Percentiles rank a stretch among this genome's conserved stretches.
These are phyloP conservation scores for Hypolimnas misippus DNA, from an alignment of 2,888 invertebrate species.

Conservation along the genomic window DNA sequence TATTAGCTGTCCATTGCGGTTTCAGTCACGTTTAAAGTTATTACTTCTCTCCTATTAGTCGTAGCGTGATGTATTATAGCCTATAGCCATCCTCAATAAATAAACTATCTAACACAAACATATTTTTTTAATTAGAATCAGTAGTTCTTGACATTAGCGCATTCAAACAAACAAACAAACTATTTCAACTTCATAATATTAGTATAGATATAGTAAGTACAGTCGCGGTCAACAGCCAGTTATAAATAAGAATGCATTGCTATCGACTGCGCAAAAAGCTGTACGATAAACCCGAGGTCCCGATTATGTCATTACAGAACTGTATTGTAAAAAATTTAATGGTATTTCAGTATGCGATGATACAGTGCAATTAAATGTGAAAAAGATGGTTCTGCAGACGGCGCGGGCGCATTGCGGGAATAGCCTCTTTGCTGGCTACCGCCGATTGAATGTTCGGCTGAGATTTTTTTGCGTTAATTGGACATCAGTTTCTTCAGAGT, in stretches of 20 bases:
- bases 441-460: slow-evolving; percentile 41
- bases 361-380: slow-evolving; percentile 75
- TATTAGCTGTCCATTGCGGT: too few relatives aligned
- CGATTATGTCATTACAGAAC: slow-evolving; percentile 79
- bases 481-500: slow-evolving; percentile 26
- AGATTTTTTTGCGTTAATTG: slow-evolving; percentile 44
- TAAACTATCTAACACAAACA: too few relatives aligned
- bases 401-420: slow-evolving; percentile 50
- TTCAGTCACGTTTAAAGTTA: too few relatives aligned
- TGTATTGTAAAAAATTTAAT: slow-evolving; percentile 68
- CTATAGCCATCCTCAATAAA: too few relatives aligned
- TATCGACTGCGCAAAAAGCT: slow-evolving; percentile 47
- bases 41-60: too few relatives aligned
- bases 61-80: too few relatives aligned
- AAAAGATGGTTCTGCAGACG: slow-evolving; percentile 49
- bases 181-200: too few relatives aligned
- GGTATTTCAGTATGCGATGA: slow-evolving; percentile 82
- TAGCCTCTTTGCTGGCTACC: slow-evolving; percentile 47
- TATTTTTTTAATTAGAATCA: too few relatives aligned
- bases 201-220: too few relatives aligned
- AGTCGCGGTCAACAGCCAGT: neutral
- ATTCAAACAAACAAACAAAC: too few relatives aligned
- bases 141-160: too few relatives aligned
- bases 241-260: slow-evolving; percentile 51
- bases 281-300: slow-evolving; percentile 50